These are phyloP conservation scores for Syritta pipiens DNA, from an alignment of 2,888 invertebrate genomes.

Conservation along the genomic window DNA sequence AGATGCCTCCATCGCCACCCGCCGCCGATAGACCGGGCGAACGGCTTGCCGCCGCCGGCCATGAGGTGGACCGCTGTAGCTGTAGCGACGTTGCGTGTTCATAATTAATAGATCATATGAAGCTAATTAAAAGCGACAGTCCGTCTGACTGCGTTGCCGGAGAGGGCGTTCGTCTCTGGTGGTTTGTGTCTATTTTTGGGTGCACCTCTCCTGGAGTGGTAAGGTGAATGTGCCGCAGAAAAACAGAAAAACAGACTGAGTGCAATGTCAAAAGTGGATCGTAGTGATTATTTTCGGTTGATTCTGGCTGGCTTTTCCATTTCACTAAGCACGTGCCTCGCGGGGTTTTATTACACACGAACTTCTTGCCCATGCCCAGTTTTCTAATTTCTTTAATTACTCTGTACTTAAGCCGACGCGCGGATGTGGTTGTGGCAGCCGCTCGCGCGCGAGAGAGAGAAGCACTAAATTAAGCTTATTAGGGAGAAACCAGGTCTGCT, in stretches of 20 bases:
- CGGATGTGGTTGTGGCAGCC: too few species aligned
- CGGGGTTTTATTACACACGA: background rate
- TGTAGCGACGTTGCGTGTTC: slow-evolving; percentile 58
- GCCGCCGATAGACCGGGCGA: slow-evolving; percentile 9
- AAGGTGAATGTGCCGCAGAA: slow-evolving; percentile 61
- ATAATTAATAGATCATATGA: slow-evolving; percentile 68
- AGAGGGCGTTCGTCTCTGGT: slow-evolving; percentile 36
- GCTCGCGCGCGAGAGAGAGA: background rate
- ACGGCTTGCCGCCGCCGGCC: slow-evolving; percentile 10
- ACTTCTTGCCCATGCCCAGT: background rate
- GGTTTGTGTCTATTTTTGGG: slow-evolving; percentile 50
- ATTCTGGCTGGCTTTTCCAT: slow-evolving; percentile 28
- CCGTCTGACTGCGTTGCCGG: slow-evolving; percentile 55
- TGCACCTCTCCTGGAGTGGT: slow-evolving; percentile 45
- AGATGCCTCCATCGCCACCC: slow-evolving; percentile 28
- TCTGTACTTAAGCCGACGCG: background rate
- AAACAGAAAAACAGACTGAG: background rate
- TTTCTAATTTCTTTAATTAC: slow-evolving; percentile 30
- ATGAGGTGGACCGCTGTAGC: slow-evolving; percentile 10
- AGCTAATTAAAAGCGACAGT: slow-evolving; percentile 67
- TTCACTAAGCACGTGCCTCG: slow-evolving; percentile 39
- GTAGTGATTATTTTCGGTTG: slow-evolving; percentile 11
- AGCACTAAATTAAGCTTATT: slow-evolving; percentile 28
- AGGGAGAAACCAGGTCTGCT: slow-evolving; percentile 22
- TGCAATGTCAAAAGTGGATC: slow-evolving; percentile 37